Conservation (phyloP, 2,888 invertebrate genomes). For the Eupithecia centaureata region DNA sequence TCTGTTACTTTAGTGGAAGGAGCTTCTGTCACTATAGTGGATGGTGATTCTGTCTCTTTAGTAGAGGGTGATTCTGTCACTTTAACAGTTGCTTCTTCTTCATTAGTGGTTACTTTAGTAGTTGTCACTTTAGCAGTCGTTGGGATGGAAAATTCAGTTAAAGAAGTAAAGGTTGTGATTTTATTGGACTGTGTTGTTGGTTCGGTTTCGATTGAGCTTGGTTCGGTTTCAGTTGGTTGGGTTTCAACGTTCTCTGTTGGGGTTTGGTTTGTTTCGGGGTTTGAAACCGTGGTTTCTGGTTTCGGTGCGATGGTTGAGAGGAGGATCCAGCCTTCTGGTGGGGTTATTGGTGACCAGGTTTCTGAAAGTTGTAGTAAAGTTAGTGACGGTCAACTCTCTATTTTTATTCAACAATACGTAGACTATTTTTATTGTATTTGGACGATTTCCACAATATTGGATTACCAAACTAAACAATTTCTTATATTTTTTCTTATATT, state of each 20-base stretch:
- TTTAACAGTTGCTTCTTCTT: conserved; percentile 1
- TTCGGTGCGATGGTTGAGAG: conserved; percentile 70
- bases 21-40: conserved; percentile 41
- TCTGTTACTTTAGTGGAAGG: conserved; percentile 17
- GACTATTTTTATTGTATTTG: no score
- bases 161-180: conserved; percentile 30
- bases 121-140: conserved; percentile 42
- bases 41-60: background rate
- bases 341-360: conserved; percentile 86
- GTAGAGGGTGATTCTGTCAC: background rate
- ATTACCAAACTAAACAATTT: no score
- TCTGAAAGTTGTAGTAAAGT: conserved; percentile 60
- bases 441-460: no score
- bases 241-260: conserved; percentile 41
- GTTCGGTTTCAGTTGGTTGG: conserved; percentile 34
- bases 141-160: background rate
- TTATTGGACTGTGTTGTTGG: conserved; percentile 47
- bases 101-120: conserved; percentile 1
- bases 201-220: conserved; percentile 8
- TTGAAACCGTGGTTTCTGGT: conserved; percentile 57
- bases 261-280: conserved; percentile 42
- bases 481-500: no score
- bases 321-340: conserved; percentile 87
- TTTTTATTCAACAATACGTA: no score
- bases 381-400: no score